Evolutionary conservation across 2,797 vertebrate species (phyloP).

Genomic region (Mastacembelus armatus): DNA sequence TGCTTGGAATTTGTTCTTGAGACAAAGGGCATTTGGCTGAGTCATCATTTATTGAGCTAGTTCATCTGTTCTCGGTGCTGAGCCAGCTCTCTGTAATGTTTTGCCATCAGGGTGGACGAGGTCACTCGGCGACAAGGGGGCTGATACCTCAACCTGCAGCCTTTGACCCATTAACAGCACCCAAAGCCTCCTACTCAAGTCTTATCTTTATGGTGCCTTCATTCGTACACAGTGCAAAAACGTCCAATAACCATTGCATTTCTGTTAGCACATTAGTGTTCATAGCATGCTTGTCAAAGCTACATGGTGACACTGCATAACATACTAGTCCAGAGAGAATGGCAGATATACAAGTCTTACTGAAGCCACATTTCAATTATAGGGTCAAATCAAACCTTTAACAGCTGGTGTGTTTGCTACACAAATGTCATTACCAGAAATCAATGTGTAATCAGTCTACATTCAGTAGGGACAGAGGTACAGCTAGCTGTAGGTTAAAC

Average conservation of each 20-base stretch:
- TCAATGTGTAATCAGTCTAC: background rate
- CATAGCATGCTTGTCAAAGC: background rate
- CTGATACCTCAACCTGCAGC: conserved; percentile 26
- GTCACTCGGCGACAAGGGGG: conserved; percentile 12
- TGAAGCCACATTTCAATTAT: background rate
- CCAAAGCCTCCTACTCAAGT: background rate
- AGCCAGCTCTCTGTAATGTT: conserved; percentile 24
- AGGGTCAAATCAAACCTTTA: background rate
- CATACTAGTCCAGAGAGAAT: too few relatives aligned
- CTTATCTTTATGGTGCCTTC: background rate
- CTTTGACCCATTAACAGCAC: conserved; percentile 38
- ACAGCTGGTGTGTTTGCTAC: background rate
- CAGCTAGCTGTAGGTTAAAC: background rate
- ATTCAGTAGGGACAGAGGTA: background rate
- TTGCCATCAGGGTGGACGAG: background rate
- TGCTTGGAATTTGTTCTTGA: conserved; percentile 29
- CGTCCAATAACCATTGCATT: background rate
- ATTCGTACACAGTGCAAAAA: background rate
- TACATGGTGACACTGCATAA: background rate
- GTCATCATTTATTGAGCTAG: conserved; percentile 45
- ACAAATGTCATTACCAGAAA: background rate
- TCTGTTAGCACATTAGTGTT: too few relatives aligned
- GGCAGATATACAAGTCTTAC: too few relatives aligned
- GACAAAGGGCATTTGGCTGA: conserved; percentile 39
- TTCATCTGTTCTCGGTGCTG: conserved; percentile 43